These are phyloP conservation scores for Meta bourneti DNA, from an alignment of 2,888 invertebrate genomes.

Conservation along the genomic window DNA sequence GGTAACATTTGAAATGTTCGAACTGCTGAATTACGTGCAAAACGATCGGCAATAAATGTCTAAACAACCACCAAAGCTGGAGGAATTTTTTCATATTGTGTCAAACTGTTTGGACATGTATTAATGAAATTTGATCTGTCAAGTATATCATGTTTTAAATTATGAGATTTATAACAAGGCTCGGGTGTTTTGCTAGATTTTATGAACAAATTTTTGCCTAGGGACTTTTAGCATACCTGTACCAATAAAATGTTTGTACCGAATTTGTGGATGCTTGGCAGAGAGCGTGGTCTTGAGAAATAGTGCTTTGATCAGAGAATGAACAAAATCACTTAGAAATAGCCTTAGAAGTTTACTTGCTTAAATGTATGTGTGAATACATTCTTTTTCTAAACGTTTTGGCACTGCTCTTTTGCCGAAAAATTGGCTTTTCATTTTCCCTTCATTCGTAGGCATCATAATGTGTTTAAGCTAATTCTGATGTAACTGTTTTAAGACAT, in stretches of 20 bases:
- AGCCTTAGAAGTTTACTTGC: neutral
- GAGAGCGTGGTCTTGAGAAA: neutral
- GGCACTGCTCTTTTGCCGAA: no score
- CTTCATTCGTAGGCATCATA: no score
- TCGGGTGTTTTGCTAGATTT: neutral
- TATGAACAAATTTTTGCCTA: slow-evolving; percentile 27
- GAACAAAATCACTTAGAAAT: neutral
- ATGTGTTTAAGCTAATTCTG: no score
- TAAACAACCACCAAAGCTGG: neutral
- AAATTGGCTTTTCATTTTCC: no score
- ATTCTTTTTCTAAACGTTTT: neutral
- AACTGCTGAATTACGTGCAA: neutral
- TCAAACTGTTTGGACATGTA: neutral
- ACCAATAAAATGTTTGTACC: neutral
- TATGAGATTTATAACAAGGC: neutral
- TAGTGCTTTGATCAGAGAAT: neutral
- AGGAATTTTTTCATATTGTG: neutral
- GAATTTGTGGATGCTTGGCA: neutral
- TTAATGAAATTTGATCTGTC: neutral
- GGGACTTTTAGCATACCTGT: neutral
- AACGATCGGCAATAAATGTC: neutral
- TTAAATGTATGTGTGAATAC: neutral
- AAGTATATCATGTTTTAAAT: neutral
- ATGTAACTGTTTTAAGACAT: no score
- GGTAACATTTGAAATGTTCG: neutral